Base-by-base conservation (phyloP, 1,140 invertebrate genomes). In the Neomicropteryx cornuta region DNA sequence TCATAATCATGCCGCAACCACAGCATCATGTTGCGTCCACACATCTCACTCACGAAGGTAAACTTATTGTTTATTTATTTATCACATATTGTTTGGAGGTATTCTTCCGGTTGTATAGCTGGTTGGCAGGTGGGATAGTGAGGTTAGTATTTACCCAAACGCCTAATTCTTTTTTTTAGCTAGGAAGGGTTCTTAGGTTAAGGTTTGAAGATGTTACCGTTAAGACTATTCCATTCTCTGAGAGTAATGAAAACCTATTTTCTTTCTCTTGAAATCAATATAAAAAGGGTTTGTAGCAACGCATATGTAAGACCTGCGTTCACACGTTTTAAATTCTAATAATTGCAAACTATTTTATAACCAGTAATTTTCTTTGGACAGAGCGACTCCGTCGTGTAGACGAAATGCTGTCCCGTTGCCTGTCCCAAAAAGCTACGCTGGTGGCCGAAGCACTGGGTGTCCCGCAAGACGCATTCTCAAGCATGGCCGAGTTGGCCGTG, bases 351-450 rank as follows among this genome's bases (percentile, higher is more conserved):
- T 27, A 27, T 8, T 27, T n/a, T n/a, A n/a, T 8, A 8, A 8
- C 8, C 24, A 27, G 24, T 27, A 27, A n/a, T n/a, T 8, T 27
- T 37, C 4, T 18, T 4, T 5, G 18, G 17, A 1, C 46, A 62
- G 60, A 61, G 36, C 55, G 54, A 1, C 52, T 63, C 0, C 52
- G 57, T 2, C 50, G 58, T 0, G 42, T 63, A 11, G 60, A 63
- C 52, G 51, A 47, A 11, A 48, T 49, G 17, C 54, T 63, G 5
- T 6, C 23, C 0, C 45, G 44, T 10, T 51, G 52, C 1, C 38
- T 63, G 18, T 36, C 41, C 1, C 57, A 57, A 17, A 63, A 63
- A 46, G 45, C 42, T 18, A 33, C 38, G 1, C 40, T 60, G 1
- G 58, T 61, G 32, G 52, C 47, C 1, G 48, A 53, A 11, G 20